Base-by-base conservation (phyloP, 2,797 vertebrate species). In the Tolypeutes matacus region DNA sequence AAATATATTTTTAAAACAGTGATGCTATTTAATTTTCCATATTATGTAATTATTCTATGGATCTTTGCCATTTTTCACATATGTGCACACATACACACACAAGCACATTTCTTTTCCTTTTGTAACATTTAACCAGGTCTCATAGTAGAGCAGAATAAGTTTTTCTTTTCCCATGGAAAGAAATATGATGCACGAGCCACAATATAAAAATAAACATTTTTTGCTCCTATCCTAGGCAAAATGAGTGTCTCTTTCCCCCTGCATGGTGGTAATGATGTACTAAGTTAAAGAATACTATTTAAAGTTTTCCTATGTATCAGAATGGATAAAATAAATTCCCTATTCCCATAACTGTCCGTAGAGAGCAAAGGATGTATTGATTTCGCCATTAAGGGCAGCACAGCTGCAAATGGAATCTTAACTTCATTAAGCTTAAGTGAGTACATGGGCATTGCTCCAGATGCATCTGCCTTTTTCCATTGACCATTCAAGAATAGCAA, bases 401-500 rank as follows among this genome's bases (percentile, higher is more conserved):
- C 0, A 4, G n/a, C 67, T 92, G 81, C 87, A 96, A 96, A 92
- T 95, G 91, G 91, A 96, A 95, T 87, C 81, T 93, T 96, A 97
- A 96, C 92, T 95, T 95, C 94, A 97, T 97, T 96, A 96, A 95
- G 87, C 93, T 84, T 85, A 96, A 95, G 93, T 87, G 94, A 96
- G 76, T 62, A 15, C 67, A 93, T 27, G 89, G 64, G 56, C 69
- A 89, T 96, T 95, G 92, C 42, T 34, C 83, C 13, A 93, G 69
- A 72, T 18, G 42, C 46, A 77, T 96, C 76, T 95, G 86, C 94
- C 67, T 93, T 93, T 90, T 75, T 46, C 56, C 85, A 93, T 21
- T 85, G 39, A 25, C 36, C 80, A 85, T 77, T 72, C 72, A 65
- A 82, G 42, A 69, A 81, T 93, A 70, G 75, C 69, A 94, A 60